These are phyloP conservation scores for Furnarius figulus DNA, from an alignment of 2,113 vertebrate species.

Conservation along the genomic window DNA sequence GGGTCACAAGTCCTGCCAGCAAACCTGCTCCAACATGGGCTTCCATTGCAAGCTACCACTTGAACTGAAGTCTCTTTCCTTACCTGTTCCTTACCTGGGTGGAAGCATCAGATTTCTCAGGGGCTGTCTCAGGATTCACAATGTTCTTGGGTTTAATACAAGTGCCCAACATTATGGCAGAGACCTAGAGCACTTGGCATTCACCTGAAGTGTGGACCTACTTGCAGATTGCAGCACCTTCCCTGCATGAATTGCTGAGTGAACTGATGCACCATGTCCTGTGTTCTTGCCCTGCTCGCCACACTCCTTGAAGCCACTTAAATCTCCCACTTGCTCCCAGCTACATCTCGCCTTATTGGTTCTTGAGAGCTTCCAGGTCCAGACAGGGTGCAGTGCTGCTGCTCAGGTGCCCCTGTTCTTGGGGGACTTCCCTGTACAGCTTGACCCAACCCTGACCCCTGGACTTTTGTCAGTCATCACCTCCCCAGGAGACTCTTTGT, in stretches of 20 bases:
- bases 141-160: background rate
- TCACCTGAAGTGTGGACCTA: rapidly evolving
- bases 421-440: rapidly evolving
- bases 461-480: background rate
- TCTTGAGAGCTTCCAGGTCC: background rate
- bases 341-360: rapidly evolving
- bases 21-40: background rate
- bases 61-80: background rate
- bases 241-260: rapidly evolving
- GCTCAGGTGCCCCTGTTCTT: rapidly evolving
- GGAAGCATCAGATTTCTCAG: background rate
- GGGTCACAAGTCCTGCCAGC: background rate
- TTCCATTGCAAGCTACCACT: too few relatives aligned
- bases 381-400: rapidly evolving
- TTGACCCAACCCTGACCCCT: background rate
- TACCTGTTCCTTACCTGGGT: background rate
- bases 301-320: rapidly evolving
- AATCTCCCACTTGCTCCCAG: background rate
- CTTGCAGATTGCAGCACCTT: too few relatives aligned
- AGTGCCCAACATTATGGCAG: background rate
- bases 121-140: background rate
- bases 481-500: background rate
- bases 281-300: rapidly evolving
- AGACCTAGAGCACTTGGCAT: background rate
- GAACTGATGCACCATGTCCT: rapidly evolving